Evolutionary conservation across 2,888 invertebrate species (phyloP).

Genomic region (Chouioia cunea): DNA sequence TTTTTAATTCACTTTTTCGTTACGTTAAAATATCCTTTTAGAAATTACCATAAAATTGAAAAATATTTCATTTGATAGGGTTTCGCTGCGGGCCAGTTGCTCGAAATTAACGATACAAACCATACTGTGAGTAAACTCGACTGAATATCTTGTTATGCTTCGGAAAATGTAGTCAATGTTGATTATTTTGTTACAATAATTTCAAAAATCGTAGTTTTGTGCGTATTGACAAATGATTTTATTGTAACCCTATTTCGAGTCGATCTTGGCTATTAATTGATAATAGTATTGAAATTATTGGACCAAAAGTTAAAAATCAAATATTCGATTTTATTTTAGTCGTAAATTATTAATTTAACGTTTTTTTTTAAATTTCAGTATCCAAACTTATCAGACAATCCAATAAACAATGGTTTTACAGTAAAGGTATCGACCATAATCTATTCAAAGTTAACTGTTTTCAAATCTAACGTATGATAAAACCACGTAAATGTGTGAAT

Average conservation of each 20-base stretch:
- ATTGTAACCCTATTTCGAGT: neutral
- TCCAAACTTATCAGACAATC: neutral
- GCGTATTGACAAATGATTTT: neutral
- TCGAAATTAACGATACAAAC: neutral
- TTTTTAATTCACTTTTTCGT: too few species aligned
- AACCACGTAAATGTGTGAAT: neutral
- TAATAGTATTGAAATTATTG: neutral
- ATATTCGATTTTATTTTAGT: too few species aligned
- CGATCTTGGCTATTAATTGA: neutral
- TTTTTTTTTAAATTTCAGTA: neutral
- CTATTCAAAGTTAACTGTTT: too few species aligned
- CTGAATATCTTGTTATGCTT: neutral
- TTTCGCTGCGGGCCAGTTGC: neutral
- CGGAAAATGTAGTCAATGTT: too few species aligned
- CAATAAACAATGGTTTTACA: too few species aligned
- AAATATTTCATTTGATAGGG: too few species aligned
- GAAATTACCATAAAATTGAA: too few species aligned
- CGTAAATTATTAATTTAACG: too few species aligned
- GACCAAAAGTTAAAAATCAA: slow-evolving; percentile 10
- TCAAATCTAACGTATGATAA: too few species aligned
- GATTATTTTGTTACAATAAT: too few species aligned
- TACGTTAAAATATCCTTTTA: neutral
- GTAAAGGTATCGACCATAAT: too few species aligned
- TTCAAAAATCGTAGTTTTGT: too few species aligned
- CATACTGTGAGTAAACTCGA: neutral